Percentiles rank a stretch among this genome's conserved stretches.
These are phyloP conservation scores for Cyprinella venusta DNA, from an alignment of 2,797 vertebrate species.

Conservation along the genomic window DNA sequence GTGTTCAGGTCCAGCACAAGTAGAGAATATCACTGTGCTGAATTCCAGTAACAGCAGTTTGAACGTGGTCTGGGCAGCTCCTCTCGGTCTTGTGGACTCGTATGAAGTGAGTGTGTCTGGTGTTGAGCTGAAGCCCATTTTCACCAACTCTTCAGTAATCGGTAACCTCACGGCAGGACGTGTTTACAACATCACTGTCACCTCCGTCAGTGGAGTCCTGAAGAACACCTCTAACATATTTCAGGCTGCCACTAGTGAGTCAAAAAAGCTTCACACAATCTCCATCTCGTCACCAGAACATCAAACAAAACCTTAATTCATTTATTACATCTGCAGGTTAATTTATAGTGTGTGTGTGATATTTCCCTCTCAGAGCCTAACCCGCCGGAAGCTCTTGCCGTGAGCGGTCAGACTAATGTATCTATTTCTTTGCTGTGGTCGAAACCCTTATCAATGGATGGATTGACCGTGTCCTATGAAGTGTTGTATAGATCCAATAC, in stretches of 20 bases:
- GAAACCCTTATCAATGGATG: conserved; percentile 50
- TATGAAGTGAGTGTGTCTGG: conserved; percentile 60
- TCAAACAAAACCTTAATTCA: neutral
- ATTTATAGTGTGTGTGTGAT: neutral
- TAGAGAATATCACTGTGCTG: conserved; percentile 42
- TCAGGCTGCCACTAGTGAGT: conserved; percentile 69
- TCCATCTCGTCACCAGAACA: neutral
- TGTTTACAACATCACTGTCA: conserved; percentile 65
- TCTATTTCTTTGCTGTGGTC: conserved; percentile 66
- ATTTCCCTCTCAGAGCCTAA: conserved; percentile 65
- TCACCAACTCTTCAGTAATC: neutral
- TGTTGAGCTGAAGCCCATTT: too few relatives aligned
- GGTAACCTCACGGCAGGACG: conserved; percentile 61
- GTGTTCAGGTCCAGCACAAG: conserved; percentile 65
- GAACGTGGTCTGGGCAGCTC: conserved; percentile 64
- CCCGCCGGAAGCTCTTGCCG: conserved; percentile 56
- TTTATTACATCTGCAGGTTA: neutral
- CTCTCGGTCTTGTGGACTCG: conserved; percentile 42
- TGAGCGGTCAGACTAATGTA: conserved; percentile 48
- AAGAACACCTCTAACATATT: neutral
- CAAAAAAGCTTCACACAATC: conserved; percentile 2
- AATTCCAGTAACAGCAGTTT: conserved; percentile 53
- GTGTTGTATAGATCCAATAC: conserved; percentile 22
- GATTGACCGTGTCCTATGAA: conserved; percentile 32
- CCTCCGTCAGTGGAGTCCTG: conserved; percentile 60